These are phyloP conservation scores for Epinephelus coioides DNA, from an alignment of 2,797 vertebrate species.

Conservation along the genomic window DNA sequence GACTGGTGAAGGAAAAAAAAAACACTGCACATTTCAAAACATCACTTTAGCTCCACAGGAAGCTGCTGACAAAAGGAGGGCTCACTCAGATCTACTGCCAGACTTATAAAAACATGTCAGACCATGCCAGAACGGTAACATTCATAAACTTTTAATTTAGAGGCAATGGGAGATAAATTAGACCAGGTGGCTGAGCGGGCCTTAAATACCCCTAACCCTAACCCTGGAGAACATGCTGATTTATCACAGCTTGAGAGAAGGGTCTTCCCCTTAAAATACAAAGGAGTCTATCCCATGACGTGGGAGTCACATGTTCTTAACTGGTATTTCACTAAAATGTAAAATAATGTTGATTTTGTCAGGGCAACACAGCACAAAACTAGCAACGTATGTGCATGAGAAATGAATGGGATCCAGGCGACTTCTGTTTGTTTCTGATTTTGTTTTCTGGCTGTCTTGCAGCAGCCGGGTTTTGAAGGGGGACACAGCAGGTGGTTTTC, in stretches of 20 bases:
- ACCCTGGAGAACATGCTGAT: slow-evolving; percentile 6
- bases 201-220: too few species aligned
- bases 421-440: neutral
- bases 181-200: slow-evolving; percentile 18
- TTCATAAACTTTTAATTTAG: slow-evolving; percentile 39
- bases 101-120: slow-evolving; percentile 44
- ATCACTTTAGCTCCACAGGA: slow-evolving; percentile 53
- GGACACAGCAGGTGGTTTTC: slow-evolving; percentile 60
- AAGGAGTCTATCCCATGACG: neutral
- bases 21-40: slow-evolving; percentile 32
- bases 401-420: neutral
- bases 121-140: neutral
- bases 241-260: slow-evolving; percentile 25
- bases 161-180: slow-evolving; percentile 32
- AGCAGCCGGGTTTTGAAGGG: slow-evolving; percentile 20
- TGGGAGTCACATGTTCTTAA: neutral
- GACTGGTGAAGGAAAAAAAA: neutral
- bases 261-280: slow-evolving; percentile 8
- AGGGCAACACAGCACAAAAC: neutral
- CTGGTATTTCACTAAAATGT: neutral
- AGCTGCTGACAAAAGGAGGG: slow-evolving; percentile 28
- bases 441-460: slow-evolving; percentile 36
- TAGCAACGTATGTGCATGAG: slow-evolving; percentile 3
- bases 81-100: slow-evolving; percentile 55
- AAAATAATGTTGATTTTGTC: neutral